Conservation (phyloP, 2,888 invertebrate species). For the Nemurella pictetii region DNA sequence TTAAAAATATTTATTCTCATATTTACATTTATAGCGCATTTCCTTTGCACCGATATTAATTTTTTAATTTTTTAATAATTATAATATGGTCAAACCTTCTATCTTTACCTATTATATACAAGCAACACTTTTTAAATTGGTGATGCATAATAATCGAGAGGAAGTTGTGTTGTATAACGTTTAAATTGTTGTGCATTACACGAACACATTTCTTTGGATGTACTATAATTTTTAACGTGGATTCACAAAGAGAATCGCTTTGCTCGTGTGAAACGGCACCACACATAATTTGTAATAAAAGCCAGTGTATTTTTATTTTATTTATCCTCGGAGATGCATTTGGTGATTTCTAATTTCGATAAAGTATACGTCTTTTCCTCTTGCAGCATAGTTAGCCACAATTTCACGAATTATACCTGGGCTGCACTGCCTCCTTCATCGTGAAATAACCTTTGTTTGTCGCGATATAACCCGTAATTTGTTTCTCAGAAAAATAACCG, state of each 20-base stretch:
- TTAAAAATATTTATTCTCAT: neutral
- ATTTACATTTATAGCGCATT: neutral
- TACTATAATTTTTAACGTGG: too few species aligned
- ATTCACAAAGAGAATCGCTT: too few species aligned
- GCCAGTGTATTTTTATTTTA: too few species aligned
- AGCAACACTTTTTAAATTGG: neutral
- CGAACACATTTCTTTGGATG: neutral
- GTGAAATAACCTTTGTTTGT: neutral
- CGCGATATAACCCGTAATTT: neutral
- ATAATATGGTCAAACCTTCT: neutral
- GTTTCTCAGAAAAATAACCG: neutral
- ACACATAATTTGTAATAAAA: too few species aligned
- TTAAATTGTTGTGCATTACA: neutral
- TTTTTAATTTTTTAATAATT: neutral
- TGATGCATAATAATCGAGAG: neutral
- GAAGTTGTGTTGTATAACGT: neutral
- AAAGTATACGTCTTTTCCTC: too few species aligned
- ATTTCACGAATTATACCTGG: neutral
- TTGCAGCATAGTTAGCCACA: neutral
- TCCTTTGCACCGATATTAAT: neutral
- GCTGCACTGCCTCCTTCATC: neutral
- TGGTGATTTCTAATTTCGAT: too few species aligned
- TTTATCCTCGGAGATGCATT: too few species aligned
- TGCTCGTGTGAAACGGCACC: too few species aligned
- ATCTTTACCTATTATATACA: too few species aligned